phyloP scores from a whole-genome alignment of 2,113 vertebrate species.

The Calcarius ornatus region DNA sequence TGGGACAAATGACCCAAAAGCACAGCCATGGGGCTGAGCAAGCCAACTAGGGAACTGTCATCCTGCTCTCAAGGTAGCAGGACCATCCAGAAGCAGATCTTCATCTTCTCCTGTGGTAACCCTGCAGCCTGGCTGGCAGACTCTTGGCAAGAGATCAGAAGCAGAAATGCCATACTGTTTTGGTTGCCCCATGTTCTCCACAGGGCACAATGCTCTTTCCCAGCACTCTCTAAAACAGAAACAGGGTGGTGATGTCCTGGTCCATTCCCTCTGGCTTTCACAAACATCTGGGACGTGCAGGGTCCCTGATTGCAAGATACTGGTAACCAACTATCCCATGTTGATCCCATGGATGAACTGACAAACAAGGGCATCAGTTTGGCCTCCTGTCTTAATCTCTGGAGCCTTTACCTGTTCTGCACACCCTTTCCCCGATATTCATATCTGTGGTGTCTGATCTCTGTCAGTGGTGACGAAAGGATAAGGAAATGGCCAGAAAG shows the following conservation, averaged over 20 bases:
- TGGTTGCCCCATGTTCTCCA: not conserved
- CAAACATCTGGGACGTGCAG: fast-evolving
- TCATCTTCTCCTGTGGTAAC: not conserved
- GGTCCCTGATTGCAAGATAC: not conserved
- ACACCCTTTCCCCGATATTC: not conserved
- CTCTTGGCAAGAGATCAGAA: not conserved
- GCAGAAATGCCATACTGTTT: not conserved
- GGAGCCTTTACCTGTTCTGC: not conserved
- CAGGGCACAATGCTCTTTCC: not conserved
- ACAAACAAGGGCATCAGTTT: fast-evolving
- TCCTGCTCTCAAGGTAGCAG: not conserved
- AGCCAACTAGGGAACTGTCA: not conserved
- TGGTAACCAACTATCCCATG: not conserved
- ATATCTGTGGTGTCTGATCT: not conserved
- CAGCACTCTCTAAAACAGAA: not conserved
- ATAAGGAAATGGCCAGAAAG: not conserved
- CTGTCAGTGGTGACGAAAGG: not conserved
- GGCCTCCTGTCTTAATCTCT: not conserved
- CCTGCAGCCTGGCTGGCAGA: no score
- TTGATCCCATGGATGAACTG: not conserved
- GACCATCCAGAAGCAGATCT: not conserved
- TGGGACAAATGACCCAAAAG: not conserved
- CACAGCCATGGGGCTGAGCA: not conserved
- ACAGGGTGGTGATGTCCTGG: not conserved
- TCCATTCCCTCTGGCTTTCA: not conserved